Evolutionary conservation across 1,140 invertebrate species (phyloP).

Genomic region (Drosophila sulfurigaster): DNA sequence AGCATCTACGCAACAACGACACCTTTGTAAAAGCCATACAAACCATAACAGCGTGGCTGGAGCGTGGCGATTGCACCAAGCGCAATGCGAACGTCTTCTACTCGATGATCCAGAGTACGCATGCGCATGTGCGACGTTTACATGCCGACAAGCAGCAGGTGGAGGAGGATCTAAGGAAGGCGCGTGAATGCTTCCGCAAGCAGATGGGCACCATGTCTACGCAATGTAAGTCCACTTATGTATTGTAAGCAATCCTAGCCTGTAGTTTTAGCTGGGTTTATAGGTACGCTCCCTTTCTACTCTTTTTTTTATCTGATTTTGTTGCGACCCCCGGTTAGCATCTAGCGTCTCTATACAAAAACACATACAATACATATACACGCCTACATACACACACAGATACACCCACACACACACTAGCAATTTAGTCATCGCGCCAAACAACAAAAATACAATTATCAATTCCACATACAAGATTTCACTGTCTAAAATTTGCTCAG

Average conservation of each 20-base stretch:
- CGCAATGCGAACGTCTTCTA: slow-evolving; percentile 95
- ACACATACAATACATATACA: slow-evolving; percentile 38
- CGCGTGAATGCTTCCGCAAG: slow-evolving; percentile 92
- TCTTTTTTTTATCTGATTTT: slow-evolving; percentile 58
- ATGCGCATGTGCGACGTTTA: slow-evolving; percentile 94
- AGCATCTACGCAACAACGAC: slow-evolving; percentile 94
- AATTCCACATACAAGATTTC: slow-evolving; percentile 60
- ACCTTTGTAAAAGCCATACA: slow-evolving; percentile 91
- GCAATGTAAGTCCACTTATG: slow-evolving; percentile 91
- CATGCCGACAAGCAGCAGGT: slow-evolving; percentile 93
- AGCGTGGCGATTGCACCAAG: slow-evolving; percentile 96
- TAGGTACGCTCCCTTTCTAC: slow-evolving; percentile 67
- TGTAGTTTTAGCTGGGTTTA: slow-evolving; percentile 55
- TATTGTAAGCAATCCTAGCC: slow-evolving; percentile 45
- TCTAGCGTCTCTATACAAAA: slow-evolving; percentile 60
- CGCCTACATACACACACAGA: slow-evolving; percentile 43
- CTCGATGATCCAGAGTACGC: slow-evolving; percentile 96
- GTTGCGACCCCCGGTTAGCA: slow-evolving; percentile 51
- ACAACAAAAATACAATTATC: slow-evolving; percentile 21
- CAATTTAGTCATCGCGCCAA: slow-evolving; percentile 71
- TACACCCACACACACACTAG: slow-evolving; percentile 55
- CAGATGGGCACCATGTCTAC: slow-evolving; percentile 92
- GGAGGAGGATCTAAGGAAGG: slow-evolving; percentile 93
- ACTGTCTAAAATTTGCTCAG: slow-evolving; percentile 75
- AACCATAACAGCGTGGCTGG: slow-evolving; percentile 95